phyloP scores from a whole-genome alignment of 1,140 invertebrate species.

The Rhyacophila brunnea region DNA sequence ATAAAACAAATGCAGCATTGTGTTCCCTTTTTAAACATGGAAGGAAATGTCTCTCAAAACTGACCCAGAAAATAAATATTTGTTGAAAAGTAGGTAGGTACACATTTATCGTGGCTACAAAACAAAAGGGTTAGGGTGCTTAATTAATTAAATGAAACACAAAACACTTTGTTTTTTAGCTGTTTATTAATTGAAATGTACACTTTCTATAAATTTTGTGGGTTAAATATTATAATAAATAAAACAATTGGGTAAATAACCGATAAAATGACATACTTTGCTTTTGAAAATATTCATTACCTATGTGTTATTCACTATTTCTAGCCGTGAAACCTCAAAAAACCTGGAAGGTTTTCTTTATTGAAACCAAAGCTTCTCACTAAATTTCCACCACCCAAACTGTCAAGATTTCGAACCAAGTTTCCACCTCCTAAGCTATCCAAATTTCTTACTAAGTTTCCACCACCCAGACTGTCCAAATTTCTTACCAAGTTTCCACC shows the following conservation, averaged over 20 bases:
- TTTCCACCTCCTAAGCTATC: slow-evolving; percentile 52
- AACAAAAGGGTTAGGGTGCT: slow-evolving; percentile 39
- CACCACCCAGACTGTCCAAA: slow-evolving; percentile 49
- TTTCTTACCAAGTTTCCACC: slow-evolving; percentile 39
- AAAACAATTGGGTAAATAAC: slow-evolving; percentile 49
- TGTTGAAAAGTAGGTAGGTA: slow-evolving; percentile 40
- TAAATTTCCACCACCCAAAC: slow-evolving; percentile 36
- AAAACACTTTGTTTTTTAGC: slow-evolving; percentile 35
- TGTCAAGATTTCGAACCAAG: slow-evolving; percentile 44
- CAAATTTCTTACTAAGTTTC: slow-evolving; percentile 47
- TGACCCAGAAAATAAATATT: slow-evolving; percentile 50
- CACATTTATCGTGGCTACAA: slow-evolving; percentile 8
- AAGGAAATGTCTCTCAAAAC: slow-evolving; percentile 50
- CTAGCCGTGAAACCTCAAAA: slow-evolving; percentile 49
- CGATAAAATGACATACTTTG: no score
- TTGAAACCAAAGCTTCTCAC: slow-evolving; percentile 46
- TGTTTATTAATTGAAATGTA: slow-evolving; percentile 47
- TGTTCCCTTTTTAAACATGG: slow-evolving; percentile 49
- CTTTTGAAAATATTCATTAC: no score
- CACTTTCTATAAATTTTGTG: slow-evolving; percentile 47
- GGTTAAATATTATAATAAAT: slow-evolving; percentile 47
- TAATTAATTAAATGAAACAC: slow-evolving; percentile 35
- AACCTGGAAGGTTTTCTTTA: no score
- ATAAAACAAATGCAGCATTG: no score
- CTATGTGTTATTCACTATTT: no score